Base-by-base conservation (phyloP, 2,888 invertebrate species). In the Camponotus fellah region DNA sequence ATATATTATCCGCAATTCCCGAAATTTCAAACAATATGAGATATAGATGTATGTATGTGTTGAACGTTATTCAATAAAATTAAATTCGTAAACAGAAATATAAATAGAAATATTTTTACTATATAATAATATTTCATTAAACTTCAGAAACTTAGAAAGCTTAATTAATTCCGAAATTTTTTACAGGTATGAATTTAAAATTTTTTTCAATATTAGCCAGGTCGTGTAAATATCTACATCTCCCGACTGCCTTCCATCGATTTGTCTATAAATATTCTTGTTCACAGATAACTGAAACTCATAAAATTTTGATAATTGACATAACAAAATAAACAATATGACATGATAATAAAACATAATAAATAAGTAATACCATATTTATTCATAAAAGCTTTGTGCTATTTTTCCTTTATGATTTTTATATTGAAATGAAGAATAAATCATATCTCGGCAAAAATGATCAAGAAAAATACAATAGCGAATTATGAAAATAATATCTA, bases 231-330 rank as follows among this genome's bases (percentile, higher is more conserved):
- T 40, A 40, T 40, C 10, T 3, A 3, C 3, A n/a, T 53, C 14
- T 53, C 6, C 53, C n/a, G 53, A 53, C 5, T 49, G 40, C 0
- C 43, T 43, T 12, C 12, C 12, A 6, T n/a, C n/a, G 58, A 40
- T 6, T 72, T 72, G 17, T 40, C 58, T 40, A 58, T 3, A 56
- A 4, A 37, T n/a, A 56, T 14, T 34, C 21, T 34, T 8, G 43
- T 69, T 21, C 21, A 21, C 14, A 9, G 5, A 71, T 71, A 37
- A 37, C 37, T 71, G 37, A 56, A 56, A 72, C 26, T 60, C 3
- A 58, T 3, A n/a, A 58, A 72, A 58, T 3, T 72, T 72, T 58
- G 6, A 40, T 21, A 49, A 76, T 26, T 26, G n/a, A 40, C 21
- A 65, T 53, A 46, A 4, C 14, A 8, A 32, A 64, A 5, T 49